Base-by-base conservation (phyloP, 2,113 vertebrate species). In the Petrocephalus zakoni region DNA sequence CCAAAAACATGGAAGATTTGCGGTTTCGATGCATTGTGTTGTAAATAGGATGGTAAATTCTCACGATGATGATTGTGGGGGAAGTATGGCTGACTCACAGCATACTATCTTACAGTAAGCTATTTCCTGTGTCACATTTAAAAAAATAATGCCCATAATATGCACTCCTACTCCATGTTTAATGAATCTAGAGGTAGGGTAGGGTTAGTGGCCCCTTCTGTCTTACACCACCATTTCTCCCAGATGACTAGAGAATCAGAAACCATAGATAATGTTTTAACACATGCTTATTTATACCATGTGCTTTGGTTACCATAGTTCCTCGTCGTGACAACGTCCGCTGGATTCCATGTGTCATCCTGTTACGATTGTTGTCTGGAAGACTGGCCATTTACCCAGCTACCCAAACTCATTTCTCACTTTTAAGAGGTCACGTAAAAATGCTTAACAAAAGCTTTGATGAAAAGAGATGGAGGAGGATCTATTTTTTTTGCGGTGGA, bases 401-500 rank as follows among this genome's bases (percentile, higher is more conserved):
- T 52, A 34, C 21, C n/a, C 49, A 53, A 5, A 55, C 49, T 55
- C 29, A 37, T 53, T 19, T 83, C 56, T 55, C 5, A 4, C 51
- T 29, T 51, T 83, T 46, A 81, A 81, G 75, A 46, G 42, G 42
- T 46, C 34, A 19, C 72, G 25, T 78, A 78, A 15, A 78, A 37
- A 19, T 8, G 72, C 17, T 68, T 68, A 68, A 13, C 25, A 3
- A 29, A 29, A 29, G 61, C 10, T 68, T 68, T 1, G 61, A 29
- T 1, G 0, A 42, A 19, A 42, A 42, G 29, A 34, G 72, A 78
- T 78, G 10, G 53, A 19, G 53, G 17, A 55, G 53, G 17, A 2
- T 55, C 11, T n/a, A n/a, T 1, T 55, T 55, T 91, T 91, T 72
- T 89, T 90, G 88, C 1, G 51, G 88, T 85, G 61, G 34, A 42